phyloP scores from a whole-genome alignment of 2,888 invertebrate species.

The Cataglyphis altisquamis region DNA sequence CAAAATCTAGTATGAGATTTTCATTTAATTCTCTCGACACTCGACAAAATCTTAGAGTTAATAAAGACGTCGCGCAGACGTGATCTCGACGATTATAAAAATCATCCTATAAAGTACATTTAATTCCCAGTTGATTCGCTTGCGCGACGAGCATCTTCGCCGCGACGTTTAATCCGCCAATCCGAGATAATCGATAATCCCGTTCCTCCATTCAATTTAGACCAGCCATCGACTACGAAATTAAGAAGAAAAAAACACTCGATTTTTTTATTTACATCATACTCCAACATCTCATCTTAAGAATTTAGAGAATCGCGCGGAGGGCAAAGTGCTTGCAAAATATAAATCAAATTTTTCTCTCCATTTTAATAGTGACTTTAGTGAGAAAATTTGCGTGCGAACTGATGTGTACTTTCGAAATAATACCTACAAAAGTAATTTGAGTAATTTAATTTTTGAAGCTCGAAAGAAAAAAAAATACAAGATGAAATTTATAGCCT shows the following conservation, averaged over 20 bases:
- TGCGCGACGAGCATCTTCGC: background rate
- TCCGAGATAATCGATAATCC: conserved; percentile 60
- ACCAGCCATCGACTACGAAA: conserved; percentile 49
- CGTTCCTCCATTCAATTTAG: conserved; percentile 66
- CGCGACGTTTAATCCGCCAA: conserved; percentile 34
- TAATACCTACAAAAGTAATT: background rate
- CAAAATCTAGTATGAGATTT: conserved; percentile 10
- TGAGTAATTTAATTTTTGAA: background rate
- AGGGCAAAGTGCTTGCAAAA: conserved; percentile 13
- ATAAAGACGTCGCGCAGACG: conserved; percentile 32
- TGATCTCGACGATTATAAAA: conserved; percentile 26
- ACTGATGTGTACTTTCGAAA: background rate
- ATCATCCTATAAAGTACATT: conserved; percentile 3
- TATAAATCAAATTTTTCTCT: conserved; percentile 1
- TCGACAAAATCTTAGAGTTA: conserved; percentile 24
- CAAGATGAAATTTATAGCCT: background rate
- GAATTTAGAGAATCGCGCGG: conserved; percentile 3
- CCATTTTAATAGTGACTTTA: background rate
- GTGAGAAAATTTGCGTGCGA: background rate
- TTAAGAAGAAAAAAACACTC: conserved; percentile 1
- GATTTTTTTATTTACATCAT: background rate
- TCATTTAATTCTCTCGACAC: background rate
- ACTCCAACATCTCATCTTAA: background rate
- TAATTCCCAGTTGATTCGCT: conserved; percentile 15
- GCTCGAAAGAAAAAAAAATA: background rate